Evolutionary conservation across 2,113 vertebrate species (phyloP), one percentile per base, ranked within the genome.

Genomic region (rabbit (Oryctolagus cuniculus)): DNA sequence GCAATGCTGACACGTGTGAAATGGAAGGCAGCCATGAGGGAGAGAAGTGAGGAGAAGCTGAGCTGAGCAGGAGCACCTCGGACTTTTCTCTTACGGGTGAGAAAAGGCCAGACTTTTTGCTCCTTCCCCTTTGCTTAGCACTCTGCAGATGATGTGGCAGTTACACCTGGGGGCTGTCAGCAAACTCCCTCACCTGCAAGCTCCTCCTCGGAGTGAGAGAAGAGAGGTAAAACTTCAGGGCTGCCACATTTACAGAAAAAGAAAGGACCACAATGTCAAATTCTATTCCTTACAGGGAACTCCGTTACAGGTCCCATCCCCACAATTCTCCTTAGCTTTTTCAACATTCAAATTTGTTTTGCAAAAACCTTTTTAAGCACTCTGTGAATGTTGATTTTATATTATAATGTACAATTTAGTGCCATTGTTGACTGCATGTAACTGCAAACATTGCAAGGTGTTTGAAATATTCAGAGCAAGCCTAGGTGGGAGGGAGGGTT

Each of bases 1-100:
- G 2, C 49, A n/a, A 10, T 9, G 29, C 31, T 10, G 25, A 16
- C 2, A 31, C 2, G 3, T 0, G 0, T 21, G 24, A 13, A 58
- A 25, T 9, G 66, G 34, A 80, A 79, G 38, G 36, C 4, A 22
- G 21, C 34, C 31, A 19, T 12, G 0, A 6, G 12, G 2, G 1
- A 12, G 0, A 3, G 53, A 24, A 5, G 10, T 19, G 6, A 27
- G 25, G 25, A 79, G 61, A 74, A 61, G 15, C 4, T 22, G 17
- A 21, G 17, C 0, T 34, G 24, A 36, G 2, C 19, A 38, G 17
- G 7, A 38, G 44, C 44, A 44, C 44, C 44, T 44, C 7, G 44
- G 44, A 38, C 44, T 44, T 44, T 44, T 44, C 44, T 44, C 44
- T 44, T 44, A 44, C 44, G 7, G n/a, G 22, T 34, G 5, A 44